A percentile compares a stretch with the other conserved stretches of the same genome.
Evolutionary conservation across 2,888 invertebrate species (phyloP).

Genomic region (Masnerella sp.): DNA sequence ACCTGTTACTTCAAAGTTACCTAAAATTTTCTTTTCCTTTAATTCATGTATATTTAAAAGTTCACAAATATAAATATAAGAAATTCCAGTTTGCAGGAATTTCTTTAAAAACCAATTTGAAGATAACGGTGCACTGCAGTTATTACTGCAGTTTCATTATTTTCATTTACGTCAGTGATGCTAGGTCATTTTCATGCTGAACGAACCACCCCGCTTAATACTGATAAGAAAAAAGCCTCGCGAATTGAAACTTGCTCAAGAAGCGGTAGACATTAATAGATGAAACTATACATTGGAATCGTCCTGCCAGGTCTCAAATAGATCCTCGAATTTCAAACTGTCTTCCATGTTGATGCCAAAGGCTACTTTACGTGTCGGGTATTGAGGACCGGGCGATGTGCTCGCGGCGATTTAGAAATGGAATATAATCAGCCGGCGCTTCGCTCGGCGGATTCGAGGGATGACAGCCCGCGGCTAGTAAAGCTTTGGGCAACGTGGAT

Average conservation of each 20-base stretch:
- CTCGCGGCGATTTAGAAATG: constrained; percentile 74
- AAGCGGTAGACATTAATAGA: constrained; percentile 29
- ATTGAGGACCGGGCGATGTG: constrained; percentile 66
- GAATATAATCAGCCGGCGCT: constrained; percentile 77
- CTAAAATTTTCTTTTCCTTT: no score
- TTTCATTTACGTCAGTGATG: no score
- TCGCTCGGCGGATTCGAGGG: constrained; percentile 75
- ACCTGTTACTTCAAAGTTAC: no score
- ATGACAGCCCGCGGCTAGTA: constrained; percentile 73
- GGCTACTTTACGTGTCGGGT: constrained; percentile 72
- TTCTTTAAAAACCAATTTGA: no score
- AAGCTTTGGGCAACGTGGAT: constrained; percentile 71
- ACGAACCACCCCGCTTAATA: no score
- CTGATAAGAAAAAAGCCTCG: no score
- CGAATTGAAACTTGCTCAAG: neutral
- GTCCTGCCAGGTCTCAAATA: constrained; percentile 45
- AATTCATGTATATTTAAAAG: no score
- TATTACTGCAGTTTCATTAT: no score
- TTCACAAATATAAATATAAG: no score
- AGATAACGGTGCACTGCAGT: no score
- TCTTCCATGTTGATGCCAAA: constrained; percentile 71
- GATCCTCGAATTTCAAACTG: constrained; percentile 73
- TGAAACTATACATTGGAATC: constrained; percentile 35
- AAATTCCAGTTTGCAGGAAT: no score
- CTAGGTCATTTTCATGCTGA: no score